A percentile compares a stretch with the other conserved stretches of the same genome.
Conservation (phyloP, 2,888 invertebrate species). For the Cinara cedri region DNA sequence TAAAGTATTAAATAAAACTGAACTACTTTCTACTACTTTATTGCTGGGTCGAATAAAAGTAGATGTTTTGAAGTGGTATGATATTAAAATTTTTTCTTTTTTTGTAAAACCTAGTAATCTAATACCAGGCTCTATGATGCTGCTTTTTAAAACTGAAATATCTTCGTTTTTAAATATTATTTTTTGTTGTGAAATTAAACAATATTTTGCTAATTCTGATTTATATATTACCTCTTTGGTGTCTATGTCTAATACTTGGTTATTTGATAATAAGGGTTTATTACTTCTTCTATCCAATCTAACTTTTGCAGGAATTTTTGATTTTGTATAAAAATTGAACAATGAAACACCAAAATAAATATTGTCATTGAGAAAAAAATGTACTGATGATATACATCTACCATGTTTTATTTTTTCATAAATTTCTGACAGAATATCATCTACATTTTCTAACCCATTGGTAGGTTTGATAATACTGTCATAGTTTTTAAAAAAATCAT, state of each 20-base stretch:
- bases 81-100: slow-evolving; percentile 30
- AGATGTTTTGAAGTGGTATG: slow-evolving; percentile 46
- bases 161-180: slow-evolving; percentile 54
- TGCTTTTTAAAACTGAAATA: slow-evolving; percentile 21
- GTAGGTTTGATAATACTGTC: slow-evolving; percentile 20
- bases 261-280: slow-evolving; percentile 35
- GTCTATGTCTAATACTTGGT: slow-evolving; percentile 34
- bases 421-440: slow-evolving; percentile 52
- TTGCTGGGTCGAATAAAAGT: slow-evolving; percentile 54
- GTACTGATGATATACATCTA: slow-evolving; percentile 39
- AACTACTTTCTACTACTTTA: slow-evolving; percentile 44
- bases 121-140: slow-evolving; percentile 43
- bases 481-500: slow-evolving; percentile 44
- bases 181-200: not conserved
- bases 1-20: slow-evolving; percentile 44
- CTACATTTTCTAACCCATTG: slow-evolving; percentile 22
- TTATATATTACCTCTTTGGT: slow-evolving; percentile 53
- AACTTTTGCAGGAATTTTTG: slow-evolving; percentile 46
- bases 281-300: slow-evolving; percentile 54
- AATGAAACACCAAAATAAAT: slow-evolving; percentile 43
- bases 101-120: slow-evolving; percentile 57
- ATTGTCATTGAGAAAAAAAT: slow-evolving; percentile 47
- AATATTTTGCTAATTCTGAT: slow-evolving; percentile 54
- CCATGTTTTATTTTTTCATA: slow-evolving; percentile 37
- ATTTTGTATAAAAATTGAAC: slow-evolving; percentile 53